A percentile compares a stretch with the other conserved stretches of the same genome.
Conservation (phyloP, 1,140 invertebrate genomes). For the Glossosoma conforme region DNA sequence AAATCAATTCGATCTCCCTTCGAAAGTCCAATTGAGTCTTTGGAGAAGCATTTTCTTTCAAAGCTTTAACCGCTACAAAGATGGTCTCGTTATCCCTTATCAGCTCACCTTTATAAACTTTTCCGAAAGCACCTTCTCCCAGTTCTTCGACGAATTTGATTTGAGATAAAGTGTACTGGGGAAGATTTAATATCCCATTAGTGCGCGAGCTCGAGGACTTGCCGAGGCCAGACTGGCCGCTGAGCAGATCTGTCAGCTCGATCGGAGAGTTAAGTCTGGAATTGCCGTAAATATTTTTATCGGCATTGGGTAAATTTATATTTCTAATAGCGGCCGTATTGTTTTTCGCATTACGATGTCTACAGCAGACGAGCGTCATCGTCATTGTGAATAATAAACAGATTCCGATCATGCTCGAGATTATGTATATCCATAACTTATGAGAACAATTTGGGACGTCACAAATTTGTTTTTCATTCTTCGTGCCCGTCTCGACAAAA, state of each 20-base stretch:
- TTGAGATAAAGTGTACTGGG: conserved; percentile 69
- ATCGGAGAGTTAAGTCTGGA: conserved; percentile 62
- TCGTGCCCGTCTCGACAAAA: conserved; percentile 66
- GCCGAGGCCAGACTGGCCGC: conserved; percentile 53
- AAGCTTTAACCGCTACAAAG: conserved; percentile 88
- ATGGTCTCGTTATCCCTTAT: conserved; percentile 60
- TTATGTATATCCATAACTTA: conserved; percentile 59
- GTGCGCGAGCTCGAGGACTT: conserved; percentile 52
- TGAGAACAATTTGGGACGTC: conserved; percentile 77
- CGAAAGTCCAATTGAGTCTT: conserved; percentile 91
- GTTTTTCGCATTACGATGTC: conserved; percentile 47
- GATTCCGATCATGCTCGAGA: conserved; percentile 44
- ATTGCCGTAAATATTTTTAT: conserved; percentile 74
- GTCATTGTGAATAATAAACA: conserved; percentile 38
- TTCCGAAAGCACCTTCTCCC: conserved; percentile 94
- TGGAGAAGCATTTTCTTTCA: conserved; percentile 87
- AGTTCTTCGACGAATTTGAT: conserved; percentile 90
- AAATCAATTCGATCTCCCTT: conserved; percentile 87
- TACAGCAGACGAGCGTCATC: conserved; percentile 48
- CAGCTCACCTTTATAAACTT: conserved; percentile 93
- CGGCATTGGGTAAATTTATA: conserved; percentile 62
- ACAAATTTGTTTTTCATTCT: conserved; percentile 68
- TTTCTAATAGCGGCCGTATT: conserved; percentile 59
- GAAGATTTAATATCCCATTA: conserved; percentile 56
- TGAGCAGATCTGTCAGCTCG: conserved; percentile 71